Base-by-base conservation (phyloP, 2,888 invertebrate species). In the Nyleta sp. region DNA sequence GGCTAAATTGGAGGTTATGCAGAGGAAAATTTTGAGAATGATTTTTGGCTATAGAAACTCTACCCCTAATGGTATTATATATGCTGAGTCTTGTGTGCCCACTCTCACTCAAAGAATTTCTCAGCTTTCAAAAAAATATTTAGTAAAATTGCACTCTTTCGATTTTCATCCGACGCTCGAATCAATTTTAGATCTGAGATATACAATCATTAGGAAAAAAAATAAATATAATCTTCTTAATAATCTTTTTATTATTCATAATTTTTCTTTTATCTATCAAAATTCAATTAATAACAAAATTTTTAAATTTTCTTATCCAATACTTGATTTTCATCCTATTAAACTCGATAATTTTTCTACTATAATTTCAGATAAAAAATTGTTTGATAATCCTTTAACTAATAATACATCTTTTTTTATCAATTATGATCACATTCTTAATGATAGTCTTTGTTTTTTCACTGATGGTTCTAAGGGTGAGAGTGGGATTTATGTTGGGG, bases 381-480 rank as follows among this genome's bases (percentile, higher is more conserved):
- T 33, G 0, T 53, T 53, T 53, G 1, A 17, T 20, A 53, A 53
- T 18, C 11, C 7, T 10, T 11, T 1, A 18, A 18, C 7, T 33
- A 53, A 35, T 35, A 35, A 53, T 53, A 17, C 2, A 11, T 33
- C 17, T 1, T 53, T 53, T 53, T 1, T 10, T 17, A 10, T 7
- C 2, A 5, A 8, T 42, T 42, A 42, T 44, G n/a, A 59, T 11
- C 1, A 24, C 5, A 24, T 42, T 42, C 1, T 59, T 3, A 15
- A 17, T 1, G 10, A 40, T 31, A 8, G 7, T 31, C 2, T 24
- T 24, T 15, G n/a, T 28, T 59, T 59, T 59, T 59, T 42, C 11
- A 59, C 59, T 6, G 59, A 59, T 17, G 59, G 59, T 15, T 59
- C 59, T 2, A 59, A 59, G 28, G 5, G 7, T 28, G 59, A 59